A percentile compares a stretch with the other conserved stretches of the same genome.
Conservation (phyloP, 2,888 invertebrate species). For the Choreutis nemorana region DNA sequence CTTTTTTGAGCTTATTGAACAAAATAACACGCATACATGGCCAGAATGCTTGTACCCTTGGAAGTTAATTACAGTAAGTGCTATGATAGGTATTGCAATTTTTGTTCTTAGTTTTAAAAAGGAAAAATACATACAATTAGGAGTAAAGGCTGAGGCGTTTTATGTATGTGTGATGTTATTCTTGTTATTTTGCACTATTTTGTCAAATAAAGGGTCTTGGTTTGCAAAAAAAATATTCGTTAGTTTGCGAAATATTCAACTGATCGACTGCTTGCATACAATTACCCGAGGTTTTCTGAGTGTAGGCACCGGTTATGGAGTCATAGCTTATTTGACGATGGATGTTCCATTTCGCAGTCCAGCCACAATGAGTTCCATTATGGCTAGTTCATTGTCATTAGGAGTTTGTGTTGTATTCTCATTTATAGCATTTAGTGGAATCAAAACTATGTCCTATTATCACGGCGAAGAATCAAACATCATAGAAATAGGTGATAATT, state of each 20-base stretch:
- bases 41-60: constrained; percentile 25
- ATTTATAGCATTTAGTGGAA: constrained; percentile 35
- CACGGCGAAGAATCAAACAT: constrained; percentile 46
- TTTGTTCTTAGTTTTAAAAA: constrained; percentile 35
- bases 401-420: constrained; percentile 26
- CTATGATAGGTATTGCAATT: constrained; percentile 20
- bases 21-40: constrained; percentile 22
- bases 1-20: constrained; percentile 41
- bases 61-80: constrained; percentile 27
- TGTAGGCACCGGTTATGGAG: constrained; percentile 37
- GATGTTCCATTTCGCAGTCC: constrained; percentile 46
- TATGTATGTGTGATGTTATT: constrained; percentile 28
- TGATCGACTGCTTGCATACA: constrained; percentile 19
- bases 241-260: constrained; percentile 21
- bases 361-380: constrained; percentile 43
- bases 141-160: constrained; percentile 22
- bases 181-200: constrained; percentile 31
- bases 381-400: constrained; percentile 27
- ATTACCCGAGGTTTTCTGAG: constrained; percentile 28
- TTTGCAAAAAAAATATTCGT: constrained; percentile 25
- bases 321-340: constrained; percentile 32
- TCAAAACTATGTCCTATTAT: constrained; percentile 47
- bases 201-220: constrained; percentile 45
- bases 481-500: constrained; percentile 30
- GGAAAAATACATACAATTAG: constrained; percentile 26